These are phyloP conservation scores for Sturnus vulgaris DNA, from an alignment of 2,113 vertebrate genomes.

Conservation along the genomic window DNA sequence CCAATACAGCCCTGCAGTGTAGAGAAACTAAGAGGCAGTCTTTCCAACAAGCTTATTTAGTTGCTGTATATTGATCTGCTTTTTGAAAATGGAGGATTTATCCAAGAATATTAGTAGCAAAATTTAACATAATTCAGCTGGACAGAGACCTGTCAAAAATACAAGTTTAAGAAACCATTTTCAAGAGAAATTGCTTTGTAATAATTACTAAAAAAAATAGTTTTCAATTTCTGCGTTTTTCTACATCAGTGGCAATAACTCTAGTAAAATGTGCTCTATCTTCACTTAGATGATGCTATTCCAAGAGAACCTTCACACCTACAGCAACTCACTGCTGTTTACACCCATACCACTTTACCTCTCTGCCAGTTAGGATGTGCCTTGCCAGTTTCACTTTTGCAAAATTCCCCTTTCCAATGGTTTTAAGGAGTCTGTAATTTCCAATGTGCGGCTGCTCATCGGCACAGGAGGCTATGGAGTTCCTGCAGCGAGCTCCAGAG, in stretches of 20 bases:
- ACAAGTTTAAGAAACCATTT: not conserved
- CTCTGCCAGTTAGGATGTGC: constrained; percentile 96
- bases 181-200: not conserved
- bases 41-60: not conserved
- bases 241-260: not conserved
- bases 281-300: not conserved
- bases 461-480: constrained; percentile 84
- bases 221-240: not conserved
- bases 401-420: constrained; percentile 98
- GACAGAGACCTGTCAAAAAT: not conserved
- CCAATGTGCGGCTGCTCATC: constrained; percentile 94
- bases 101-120: not conserved
- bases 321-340: not conserved
- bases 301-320: not conserved
- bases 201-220: not conserved
- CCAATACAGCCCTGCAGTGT: not conserved
- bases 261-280: not conserved
- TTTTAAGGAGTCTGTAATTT: constrained; percentile 96
- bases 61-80: not conserved
- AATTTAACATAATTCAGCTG: not conserved
- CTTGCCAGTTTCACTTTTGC: constrained; percentile 97
- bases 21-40: not conserved
- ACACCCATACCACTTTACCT: constrained; percentile 76
- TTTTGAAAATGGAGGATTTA: not conserved
- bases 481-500: constrained; percentile 87